Percentiles rank a stretch among this genome's conserved stretches.
phyloP scores from a whole-genome alignment of 23 tunicate genomes.

The Clavelina lepadiformis region DNA sequence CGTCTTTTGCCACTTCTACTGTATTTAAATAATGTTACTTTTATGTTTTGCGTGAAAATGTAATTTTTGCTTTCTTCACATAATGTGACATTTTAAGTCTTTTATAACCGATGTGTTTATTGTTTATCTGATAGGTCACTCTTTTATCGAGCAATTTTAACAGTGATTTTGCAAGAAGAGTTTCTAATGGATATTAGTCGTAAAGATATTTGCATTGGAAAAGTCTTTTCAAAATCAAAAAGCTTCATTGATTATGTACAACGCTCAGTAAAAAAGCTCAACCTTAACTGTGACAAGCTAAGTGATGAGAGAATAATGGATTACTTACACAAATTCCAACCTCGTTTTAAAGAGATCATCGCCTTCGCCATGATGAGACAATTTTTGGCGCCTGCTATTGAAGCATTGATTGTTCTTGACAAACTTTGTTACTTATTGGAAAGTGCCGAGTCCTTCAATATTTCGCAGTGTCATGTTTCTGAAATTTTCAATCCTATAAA shows the following conservation, averaged over 20 bases:
- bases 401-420: constrained; percentile 65
- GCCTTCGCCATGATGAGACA: constrained; percentile 68
- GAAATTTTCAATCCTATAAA: constrained; percentile 57
- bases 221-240: constrained; percentile 63
- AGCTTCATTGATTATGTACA: constrained; percentile 66
- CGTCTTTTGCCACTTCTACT: neutral
- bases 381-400: constrained; percentile 76
- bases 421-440: constrained; percentile 50
- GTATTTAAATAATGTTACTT: neutral
- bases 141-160: constrained; percentile 65
- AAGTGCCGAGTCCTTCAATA: neutral
- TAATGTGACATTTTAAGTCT: neutral
- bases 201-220: constrained; percentile 56
- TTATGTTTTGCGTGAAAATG: neutral
- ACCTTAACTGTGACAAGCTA: constrained; percentile 3
- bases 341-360: constrained; percentile 30
- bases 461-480: constrained; percentile 28
- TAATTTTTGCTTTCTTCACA: neutral
- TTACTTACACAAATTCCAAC: constrained; percentile 24
- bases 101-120: neutral
- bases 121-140: constrained; percentile 48
- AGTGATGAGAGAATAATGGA: constrained; percentile 28
- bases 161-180: constrained; percentile 48
- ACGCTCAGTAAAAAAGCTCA: constrained; percentile 41
- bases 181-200: constrained; percentile 14